phyloP scores from a whole-genome alignment of 2,113 vertebrate genomes.

The Ancistrus triradiatus region DNA sequence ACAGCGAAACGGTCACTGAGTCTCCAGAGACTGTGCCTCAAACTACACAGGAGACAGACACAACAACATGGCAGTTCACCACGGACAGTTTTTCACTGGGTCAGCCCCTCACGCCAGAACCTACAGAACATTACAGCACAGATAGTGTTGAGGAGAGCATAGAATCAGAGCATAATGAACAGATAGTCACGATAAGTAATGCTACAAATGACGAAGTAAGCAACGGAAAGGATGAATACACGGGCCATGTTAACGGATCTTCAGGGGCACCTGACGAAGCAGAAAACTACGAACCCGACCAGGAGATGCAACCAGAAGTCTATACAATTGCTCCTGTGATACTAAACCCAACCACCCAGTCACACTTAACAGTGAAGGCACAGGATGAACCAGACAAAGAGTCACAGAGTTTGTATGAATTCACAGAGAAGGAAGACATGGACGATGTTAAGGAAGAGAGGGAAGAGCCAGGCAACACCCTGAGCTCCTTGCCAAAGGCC shows the following conservation, averaged over 20 bases:
- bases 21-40: constrained; percentile 33
- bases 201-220: constrained; percentile 19
- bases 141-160: background rate
- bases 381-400: constrained; percentile 52
- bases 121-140: constrained; percentile 1
- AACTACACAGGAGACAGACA: constrained; percentile 29
- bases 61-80: constrained; percentile 41
- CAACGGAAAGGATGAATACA: background rate
- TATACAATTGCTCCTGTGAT: constrained; percentile 48
- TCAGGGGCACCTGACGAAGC: constrained; percentile 7
- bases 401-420: constrained; percentile 45
- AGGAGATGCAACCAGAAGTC: constrained; percentile 9
- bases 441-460: constrained; percentile 57
- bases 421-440: constrained; percentile 30
- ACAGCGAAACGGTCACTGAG: constrained; percentile 49
- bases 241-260: background rate
- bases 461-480: constrained; percentile 45
- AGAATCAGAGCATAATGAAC: constrained; percentile 12
- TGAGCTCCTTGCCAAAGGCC: constrained; percentile 51
- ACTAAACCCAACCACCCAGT: constrained; percentile 57
- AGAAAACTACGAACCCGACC: constrained; percentile 8
- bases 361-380: constrained; percentile 39
- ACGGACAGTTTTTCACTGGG: constrained; percentile 17
- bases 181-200: constrained; percentile 24
- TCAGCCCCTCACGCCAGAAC: constrained; percentile 16